Evolutionary conservation across 2,797 vertebrate genomes (phyloP).

Genomic region (Protosalanx chinensis): DNA sequence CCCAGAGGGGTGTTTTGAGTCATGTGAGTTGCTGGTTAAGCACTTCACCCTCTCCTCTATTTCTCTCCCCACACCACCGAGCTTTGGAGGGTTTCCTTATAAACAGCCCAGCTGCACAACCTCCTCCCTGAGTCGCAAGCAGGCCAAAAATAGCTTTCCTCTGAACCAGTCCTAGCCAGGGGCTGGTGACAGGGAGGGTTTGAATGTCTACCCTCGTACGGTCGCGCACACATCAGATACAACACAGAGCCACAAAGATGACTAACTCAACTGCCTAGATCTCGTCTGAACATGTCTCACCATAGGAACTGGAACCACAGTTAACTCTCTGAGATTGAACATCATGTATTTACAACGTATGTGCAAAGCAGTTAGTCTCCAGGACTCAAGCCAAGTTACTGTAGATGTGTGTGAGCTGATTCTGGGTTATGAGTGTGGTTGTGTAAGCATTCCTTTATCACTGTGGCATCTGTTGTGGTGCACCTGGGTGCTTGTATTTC

Average conservation of each 20-base stretch:
- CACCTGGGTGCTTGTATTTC: conserved; percentile 45
- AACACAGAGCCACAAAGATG: background rate
- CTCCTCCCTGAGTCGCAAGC: conserved; percentile 48
- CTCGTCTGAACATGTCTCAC: background rate
- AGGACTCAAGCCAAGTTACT: background rate
- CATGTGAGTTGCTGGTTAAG: conserved; percentile 45
- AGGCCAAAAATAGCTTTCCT: conserved; percentile 54
- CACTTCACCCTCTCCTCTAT: conserved; percentile 11
- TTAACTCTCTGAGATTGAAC: background rate
- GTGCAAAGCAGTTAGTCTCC: background rate
- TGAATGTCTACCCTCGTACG: background rate
- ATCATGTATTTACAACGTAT: background rate
- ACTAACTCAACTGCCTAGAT: background rate
- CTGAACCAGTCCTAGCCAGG: conserved; percentile 37
- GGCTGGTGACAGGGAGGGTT: background rate
- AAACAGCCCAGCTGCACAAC: conserved; percentile 44
- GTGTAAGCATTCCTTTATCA: conserved; percentile 39
- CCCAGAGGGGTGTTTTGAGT: no score
- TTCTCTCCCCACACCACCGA: conserved; percentile 35
- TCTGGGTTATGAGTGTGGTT: conserved; percentile 9
- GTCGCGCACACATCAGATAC: background rate
- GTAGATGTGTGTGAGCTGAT: background rate
- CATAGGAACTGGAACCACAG: no score
- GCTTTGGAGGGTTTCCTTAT: conserved; percentile 47
- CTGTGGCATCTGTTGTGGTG: conserved; percentile 50